A percentile compares a stretch with the other conserved stretches of the same genome.
Conservation (phyloP, 2,113 vertebrate species). For the Heteronetta atricapilla region DNA sequence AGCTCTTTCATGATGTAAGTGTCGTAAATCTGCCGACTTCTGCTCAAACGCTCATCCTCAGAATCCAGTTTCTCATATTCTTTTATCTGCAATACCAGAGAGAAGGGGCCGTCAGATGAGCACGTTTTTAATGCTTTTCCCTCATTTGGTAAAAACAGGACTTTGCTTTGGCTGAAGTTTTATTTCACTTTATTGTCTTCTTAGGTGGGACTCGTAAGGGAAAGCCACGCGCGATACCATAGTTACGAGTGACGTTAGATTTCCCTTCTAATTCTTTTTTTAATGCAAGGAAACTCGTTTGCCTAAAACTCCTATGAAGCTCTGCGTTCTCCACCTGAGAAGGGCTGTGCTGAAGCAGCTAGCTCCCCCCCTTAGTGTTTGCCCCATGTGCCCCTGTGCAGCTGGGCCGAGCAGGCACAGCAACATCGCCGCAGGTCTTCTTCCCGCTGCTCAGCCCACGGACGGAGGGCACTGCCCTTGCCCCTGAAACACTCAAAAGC, state of each 20-base stretch:
- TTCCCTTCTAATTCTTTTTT: neutral
- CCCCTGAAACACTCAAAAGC: neutral
- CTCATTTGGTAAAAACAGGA: neutral
- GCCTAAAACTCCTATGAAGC: neutral
- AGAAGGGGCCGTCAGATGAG: neutral
- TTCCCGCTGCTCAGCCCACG: neutral
- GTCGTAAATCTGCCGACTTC: conserved; percentile 95
- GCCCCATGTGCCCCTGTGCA: neutral
- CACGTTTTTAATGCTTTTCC: neutral
- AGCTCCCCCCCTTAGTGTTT: accelerated
- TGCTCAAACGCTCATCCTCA: conserved; percentile 86
- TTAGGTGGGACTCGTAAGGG: neutral
- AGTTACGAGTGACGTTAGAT: accelerated
- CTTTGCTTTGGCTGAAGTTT: neutral
- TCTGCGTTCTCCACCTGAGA: neutral
- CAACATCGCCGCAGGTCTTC: accelerated
- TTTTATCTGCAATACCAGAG: conserved; percentile 79
- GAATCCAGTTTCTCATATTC: conserved; percentile 96
- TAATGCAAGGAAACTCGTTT: neutral
- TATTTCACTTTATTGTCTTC: neutral
- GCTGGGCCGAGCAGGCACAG: neutral
- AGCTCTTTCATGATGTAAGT: conserved; percentile 98
- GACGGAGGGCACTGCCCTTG: neutral
- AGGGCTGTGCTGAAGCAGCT: neutral
- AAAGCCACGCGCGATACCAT: accelerated